Base-by-base conservation (phyloP, 23 tunicate species). In the Ciona savignyi region DNA sequence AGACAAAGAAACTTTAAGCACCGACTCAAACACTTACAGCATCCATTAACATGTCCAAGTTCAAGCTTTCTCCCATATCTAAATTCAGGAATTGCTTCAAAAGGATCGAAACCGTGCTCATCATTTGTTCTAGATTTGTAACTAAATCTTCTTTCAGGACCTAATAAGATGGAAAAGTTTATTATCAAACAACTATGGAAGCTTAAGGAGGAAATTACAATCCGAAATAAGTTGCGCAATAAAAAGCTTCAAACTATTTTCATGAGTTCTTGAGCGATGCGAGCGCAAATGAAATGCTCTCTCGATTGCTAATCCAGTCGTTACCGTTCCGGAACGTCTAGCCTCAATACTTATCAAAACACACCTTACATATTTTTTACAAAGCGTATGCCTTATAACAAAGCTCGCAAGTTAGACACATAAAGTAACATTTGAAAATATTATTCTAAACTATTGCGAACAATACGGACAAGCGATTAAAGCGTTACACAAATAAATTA, bases 11-110 rank as follows among this genome's bases (percentile, higher is more conserved):
- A n/a, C n/a, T n/a, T n/a, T n/a, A n/a, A n/a, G n/a, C n/a, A n/a
- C n/a, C n/a, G n/a, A n/a, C n/a, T n/a, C n/a, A n/a, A n/a, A 1
- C n/a, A 76, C 95, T 77, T 61, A 88, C 96, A 62, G 87, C 84
- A 23, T 88, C 87, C 83, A 88, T 76, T 19, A 88, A 78, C 66
- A 72, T 66, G 72, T 88, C 86, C 34, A 88, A 68, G 67, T 88
- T 88, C 22, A 88, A 71, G 9, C 67, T 79, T 33, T 88, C 87
- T 26, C 79, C 76, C 87, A 88, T 82, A 60, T 88, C 87, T 34
- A 88, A 71, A 20, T 73, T 51, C 0, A 88, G 77, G 33, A 78
- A 63, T 19, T 77, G 66, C 72, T 88, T 88, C 60, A 88, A 73
- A 15, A 88, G 60, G 23, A 68, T 73, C 25, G 81, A 72, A 71